Base-by-base conservation (phyloP, 2,888 invertebrate species). In the Leptopilina syphax region DNA sequence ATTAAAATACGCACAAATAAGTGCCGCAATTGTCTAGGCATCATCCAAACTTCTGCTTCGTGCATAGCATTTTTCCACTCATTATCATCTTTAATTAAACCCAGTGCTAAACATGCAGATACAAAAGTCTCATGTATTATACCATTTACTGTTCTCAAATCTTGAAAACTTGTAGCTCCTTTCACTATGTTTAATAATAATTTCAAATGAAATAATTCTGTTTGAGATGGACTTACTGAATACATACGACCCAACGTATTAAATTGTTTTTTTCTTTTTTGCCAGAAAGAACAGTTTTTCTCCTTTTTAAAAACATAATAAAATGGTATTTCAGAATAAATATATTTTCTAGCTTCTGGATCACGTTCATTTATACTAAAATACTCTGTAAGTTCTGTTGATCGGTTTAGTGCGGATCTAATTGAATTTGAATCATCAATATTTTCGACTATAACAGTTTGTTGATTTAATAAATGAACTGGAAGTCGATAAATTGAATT, bases 1-100 rank as follows among this genome's bases (percentile, higher is more conserved):
- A 84, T 82, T 63, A 86, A 82, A 73, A 91, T 87, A 76, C 83
- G 77, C 9, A 87, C 88, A 83, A 91, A 91, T 8, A 90, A 80
- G 34, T 84, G 73, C 76, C 91, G 81, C 66, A 92, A 81, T 81
- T 84, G 80, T 66, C n/a, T n/a, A 68, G 80, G 77, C 80, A 82
- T 80, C 78, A 80, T 80, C 68, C 60, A 80, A 54, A 65, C 27
- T 77, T 50, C 76, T 47, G 78, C 78, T 77, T 82, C 80, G 50
- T 68, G 65, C 68, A 82, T 78, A n/a, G 78, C 77, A 67, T 76
- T 44, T 27, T 47, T 63, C 80, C 78, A 82, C 73, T 83, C 83
- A 77, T 81, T 77, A 67, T 82, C 77, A 24, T 79, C 76, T 65
- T 73, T 79, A 60, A 80, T 79, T 10, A 82, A 34, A 47, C 86